Percentiles rank a stretch among this genome's conserved stretches.
Evolutionary conservation across 2,797 vertebrate species (phyloP).

Genomic region (Brachymystax lenok): DNA sequence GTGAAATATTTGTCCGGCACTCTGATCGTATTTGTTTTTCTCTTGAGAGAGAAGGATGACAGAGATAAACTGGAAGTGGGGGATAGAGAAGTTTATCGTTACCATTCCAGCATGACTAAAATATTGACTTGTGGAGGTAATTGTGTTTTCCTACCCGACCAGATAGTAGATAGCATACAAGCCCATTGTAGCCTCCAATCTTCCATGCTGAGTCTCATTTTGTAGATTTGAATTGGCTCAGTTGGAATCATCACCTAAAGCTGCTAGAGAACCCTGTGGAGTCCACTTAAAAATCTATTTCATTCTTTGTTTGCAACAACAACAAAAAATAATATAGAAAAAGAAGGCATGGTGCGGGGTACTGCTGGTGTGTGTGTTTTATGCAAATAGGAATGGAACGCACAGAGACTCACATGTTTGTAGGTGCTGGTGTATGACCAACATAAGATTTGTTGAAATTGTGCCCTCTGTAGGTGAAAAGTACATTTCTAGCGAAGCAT

Average conservation of each 20-base stretch:
- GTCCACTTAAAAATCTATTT: neutral
- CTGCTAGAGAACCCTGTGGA: neutral
- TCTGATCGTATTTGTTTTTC: constrained; percentile 39
- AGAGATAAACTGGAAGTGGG: constrained; percentile 20
- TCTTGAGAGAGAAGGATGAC: constrained; percentile 6
- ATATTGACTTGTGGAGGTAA: neutral
- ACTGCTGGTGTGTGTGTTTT: neutral
- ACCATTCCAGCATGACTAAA: neutral
- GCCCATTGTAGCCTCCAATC: constrained; percentile 1
- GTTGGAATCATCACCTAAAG: neutral
- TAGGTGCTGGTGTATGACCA: too few species aligned
- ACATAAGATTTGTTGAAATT: constrained; percentile 30
- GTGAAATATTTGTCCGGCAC: constrained; percentile 41
- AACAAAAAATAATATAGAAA: too few species aligned
- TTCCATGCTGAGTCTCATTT: neutral
- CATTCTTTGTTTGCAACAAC: neutral
- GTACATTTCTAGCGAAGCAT: neutral
- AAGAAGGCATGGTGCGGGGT: too few species aligned
- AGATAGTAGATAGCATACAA: neutral
- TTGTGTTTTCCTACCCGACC: constrained; percentile 5
- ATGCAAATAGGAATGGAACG: neutral
- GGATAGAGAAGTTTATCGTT: neutral
- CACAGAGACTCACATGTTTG: too few species aligned
- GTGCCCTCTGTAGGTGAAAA: constrained; percentile 67
- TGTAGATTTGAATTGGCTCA: neutral